phyloP scores from a whole-genome alignment of 2,888 invertebrate genomes.

The Hemaris fuciformis region DNA sequence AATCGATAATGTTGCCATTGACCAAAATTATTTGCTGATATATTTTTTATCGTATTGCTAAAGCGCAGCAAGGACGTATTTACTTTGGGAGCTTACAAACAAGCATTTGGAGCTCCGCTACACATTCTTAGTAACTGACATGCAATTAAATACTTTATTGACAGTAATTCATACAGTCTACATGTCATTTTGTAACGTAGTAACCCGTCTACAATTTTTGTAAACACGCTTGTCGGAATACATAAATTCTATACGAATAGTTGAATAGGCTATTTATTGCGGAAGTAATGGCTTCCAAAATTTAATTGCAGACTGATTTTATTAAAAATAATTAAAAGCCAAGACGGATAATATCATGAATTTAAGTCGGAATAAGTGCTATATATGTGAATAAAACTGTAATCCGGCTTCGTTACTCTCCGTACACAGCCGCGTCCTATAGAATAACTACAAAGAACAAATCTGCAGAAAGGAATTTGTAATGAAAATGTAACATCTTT shows the following conservation, averaged over 20 bases:
- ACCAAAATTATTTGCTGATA: conserved; percentile 46
- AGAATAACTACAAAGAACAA: conserved; percentile 65
- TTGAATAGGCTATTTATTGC: conserved; percentile 79
- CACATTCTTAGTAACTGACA: conserved; percentile 36
- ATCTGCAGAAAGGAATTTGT: conserved; percentile 38
- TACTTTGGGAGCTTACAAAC: conserved; percentile 46
- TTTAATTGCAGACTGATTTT: conserved; percentile 74
- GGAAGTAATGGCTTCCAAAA: conserved; percentile 82
- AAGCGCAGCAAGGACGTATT: conserved; percentile 55
- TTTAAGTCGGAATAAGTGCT: conserved; percentile 40
- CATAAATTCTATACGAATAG: conserved; percentile 73
- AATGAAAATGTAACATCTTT: conserved; percentile 25
- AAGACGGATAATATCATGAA: conserved; percentile 37
- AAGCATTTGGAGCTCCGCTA: conserved; percentile 34
- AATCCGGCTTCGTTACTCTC: conserved; percentile 60
- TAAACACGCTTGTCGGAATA: conserved; percentile 82
- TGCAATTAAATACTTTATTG: conserved; percentile 60
- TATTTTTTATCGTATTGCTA: conserved; percentile 59
- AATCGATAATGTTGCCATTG: conserved; percentile 75
- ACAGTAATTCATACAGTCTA: conserved; percentile 44
- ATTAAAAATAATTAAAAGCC: conserved; percentile 52
- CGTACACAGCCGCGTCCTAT: conserved; percentile 62
- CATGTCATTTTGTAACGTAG: conserved; percentile 58
- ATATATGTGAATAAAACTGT: conserved; percentile 54
- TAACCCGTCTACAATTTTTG: conserved; percentile 75